Evolutionary conservation across 2,797 vertebrate genomes (phyloP), one percentile per base, ranked within the genome.

Genomic region (Falco berigora): DNA sequence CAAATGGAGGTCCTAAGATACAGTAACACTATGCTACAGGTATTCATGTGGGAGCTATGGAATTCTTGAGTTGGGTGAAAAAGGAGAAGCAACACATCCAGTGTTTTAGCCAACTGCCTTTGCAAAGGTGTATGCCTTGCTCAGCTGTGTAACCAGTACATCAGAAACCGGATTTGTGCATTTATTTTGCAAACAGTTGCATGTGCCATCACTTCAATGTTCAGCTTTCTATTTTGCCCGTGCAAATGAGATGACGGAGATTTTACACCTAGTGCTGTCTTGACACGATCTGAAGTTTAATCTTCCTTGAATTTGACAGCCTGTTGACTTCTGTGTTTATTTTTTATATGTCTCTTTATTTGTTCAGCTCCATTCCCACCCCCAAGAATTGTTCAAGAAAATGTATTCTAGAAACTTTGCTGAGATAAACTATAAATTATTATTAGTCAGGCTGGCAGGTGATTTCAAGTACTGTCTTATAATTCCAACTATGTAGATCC

Each of bases 361-460:
- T 56, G 24, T 72, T 62, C 81, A n/a, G 14, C 19, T n/a, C 8
- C 9, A 42, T 2, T 1, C 2, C 3, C 1, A 6, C 11, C 6
- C 5, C 15, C 11, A 32, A 42, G 28, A 66, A 56, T 42, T 69
- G 12, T 83, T 71, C 12, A 78, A 40, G 18, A 32, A 83, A 77
- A 64, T 9, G 3, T 44, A 50, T 90, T 78, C 36, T 49, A 87
- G 71, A 84, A 61, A 89, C 12, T 91, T 42, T 42, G 14, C 32
- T 40, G 58, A 89, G n/a, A 47, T 63, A 84, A 95, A 52, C 49
- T 56, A 82, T 23, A 56, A 79, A 67, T 85, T n/a, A 44, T 18
- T 79, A 22, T 59, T 71, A 69, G 69, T 84, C 77, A 76, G 63
- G 44, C 15, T 85, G 56, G 18, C 34, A 71, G 42, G 61, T 64